Evolutionary conservation across 2,797 vertebrate genomes (phyloP).

Genomic region (Podarcis lilfordi): DNA sequence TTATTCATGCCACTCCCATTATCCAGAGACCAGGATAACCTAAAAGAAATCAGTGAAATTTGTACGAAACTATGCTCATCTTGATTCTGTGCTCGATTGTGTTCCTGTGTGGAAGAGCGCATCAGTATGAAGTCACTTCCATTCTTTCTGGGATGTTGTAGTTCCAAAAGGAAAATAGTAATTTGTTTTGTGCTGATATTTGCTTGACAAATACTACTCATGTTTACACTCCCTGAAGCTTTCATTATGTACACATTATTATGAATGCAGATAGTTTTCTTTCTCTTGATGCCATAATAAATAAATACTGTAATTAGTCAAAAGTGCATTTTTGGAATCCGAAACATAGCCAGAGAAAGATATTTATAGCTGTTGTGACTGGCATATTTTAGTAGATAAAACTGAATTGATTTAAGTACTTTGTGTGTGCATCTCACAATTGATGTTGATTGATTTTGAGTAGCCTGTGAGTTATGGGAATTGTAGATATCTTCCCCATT

Average conservation of each 20-base stretch:
- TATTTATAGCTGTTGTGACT: conserved; percentile 36
- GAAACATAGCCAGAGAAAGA: conserved; percentile 17
- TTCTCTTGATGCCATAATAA: conserved; percentile 62
- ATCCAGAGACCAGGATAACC: background rate
- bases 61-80: conserved; percentile 33
- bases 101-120: conserved; percentile 22
- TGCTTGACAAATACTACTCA: conserved; percentile 60
- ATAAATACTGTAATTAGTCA: conserved; percentile 58
- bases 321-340: conserved; percentile 52
- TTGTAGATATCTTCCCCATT: conserved; percentile 55
- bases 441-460: conserved; percentile 59
- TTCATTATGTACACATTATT: conserved; percentile 57
- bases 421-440: conserved; percentile 46
- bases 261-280: conserved; percentile 55
- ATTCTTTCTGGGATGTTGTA: conserved; percentile 44
- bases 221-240: conserved; percentile 61
- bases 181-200: conserved; percentile 50
- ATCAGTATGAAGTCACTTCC: conserved; percentile 12
- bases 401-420: conserved; percentile 42
- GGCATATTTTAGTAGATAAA: conserved; percentile 49
- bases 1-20: background rate
- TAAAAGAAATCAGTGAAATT: conserved; percentile 36
- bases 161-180: conserved; percentile 61
- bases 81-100: conserved; percentile 21
- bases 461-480: conserved; percentile 52